Base-by-base conservation (phyloP, 2,113 vertebrate genomes). In the Recurvirostra avosetta region DNA sequence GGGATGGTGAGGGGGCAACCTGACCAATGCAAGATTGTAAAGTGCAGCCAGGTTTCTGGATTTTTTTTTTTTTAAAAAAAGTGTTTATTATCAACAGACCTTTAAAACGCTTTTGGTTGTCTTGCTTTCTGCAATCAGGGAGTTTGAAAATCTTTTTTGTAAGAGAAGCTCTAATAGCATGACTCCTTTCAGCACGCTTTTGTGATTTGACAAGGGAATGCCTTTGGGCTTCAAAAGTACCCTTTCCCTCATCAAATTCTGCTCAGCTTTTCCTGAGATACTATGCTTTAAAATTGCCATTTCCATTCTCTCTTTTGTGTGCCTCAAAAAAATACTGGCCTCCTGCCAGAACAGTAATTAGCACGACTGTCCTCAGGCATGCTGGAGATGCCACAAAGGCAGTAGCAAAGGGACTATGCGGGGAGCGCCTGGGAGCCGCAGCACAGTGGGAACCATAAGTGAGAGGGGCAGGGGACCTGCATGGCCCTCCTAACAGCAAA, bases 401-500 rank as follows among this genome's bases (percentile, higher is more conserved):
- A 85, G 32, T 0, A 87, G 61, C 18, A 45, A 53, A 79, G 23
- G 8, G 20, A 49, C 17, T 7, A 12, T 0, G 1, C 5, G 5
- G 7, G 65, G n/a, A 53, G 29, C 8, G 22, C 20, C 18, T 12
- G 10, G 30, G 26, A 92, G 49, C 56, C 50, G 47, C 32, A 85
- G 50, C 30, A 81, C 4, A 2, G n/a, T 50, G 62, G 40, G 53
- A 73, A 36, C 12, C 20, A n/a, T 49, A 38, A 59, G 19, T 2
- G 12, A 65, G 22, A 68, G 18, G 2, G 17, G 34, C 66, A 86
- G 30, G 8, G 59, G 27, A 91, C 36, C 32, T n/a, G 20, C 5
- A 34, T 0, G 10, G 26, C 23, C 50, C 50, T 87, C 40, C 30
- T 11, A 62, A 4, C 16, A 68, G 11, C 9, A 2, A 2, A 14